Base-by-base conservation (phyloP, 1,140 invertebrate species). In the Halesus radiatus region DNA sequence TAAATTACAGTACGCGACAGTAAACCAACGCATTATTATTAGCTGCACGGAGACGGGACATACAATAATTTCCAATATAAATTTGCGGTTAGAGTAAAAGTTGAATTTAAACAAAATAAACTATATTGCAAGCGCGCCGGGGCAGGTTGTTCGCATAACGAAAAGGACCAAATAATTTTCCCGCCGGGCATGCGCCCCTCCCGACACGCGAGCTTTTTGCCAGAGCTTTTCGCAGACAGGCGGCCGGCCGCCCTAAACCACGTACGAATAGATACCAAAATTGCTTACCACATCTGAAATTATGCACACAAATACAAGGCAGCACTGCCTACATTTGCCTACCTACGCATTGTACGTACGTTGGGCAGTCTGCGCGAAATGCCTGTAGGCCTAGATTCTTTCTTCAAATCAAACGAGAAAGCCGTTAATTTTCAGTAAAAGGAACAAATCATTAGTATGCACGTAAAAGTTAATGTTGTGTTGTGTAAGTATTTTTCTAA, bases 331-430 rank as follows among this genome's bases (percentile, higher is more conserved):
- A 23, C 73, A 56, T 75, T 32, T 20, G 20, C n/a, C 32, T 72
- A 52, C 68, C 68, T 74, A 74, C 70, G n/a, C 56, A 64, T 10
- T 16, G 4, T 64, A 64, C 13, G 10, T 13, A 29, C 62, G 22
- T 66, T 45, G 37, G 15, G 37, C 70, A 74, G 70, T 74, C 70
- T 74, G 70, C 52, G 70, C 70, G 70, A 74, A 74, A 74, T 74
- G 70, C 70, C 60, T 76, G 32, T 76, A 45, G 72, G 72, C 22
- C 54, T 56, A n/a, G 18, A 53, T 56, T 7, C 29, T 15, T 18
- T 75, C 10, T 10, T 13, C 16, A 56, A 75, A 54, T 45, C 18
- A n/a, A 16, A 45, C 29, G 15, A 15, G 45, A 32, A 58, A 70
- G 66, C 66, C 45, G 45, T 1, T 7, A 56, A 29, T 74, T 22